These are phyloP conservation scores for Vireo griseus DNA, from an alignment of 2,797 vertebrate species.

Conservation along the genomic window DNA sequence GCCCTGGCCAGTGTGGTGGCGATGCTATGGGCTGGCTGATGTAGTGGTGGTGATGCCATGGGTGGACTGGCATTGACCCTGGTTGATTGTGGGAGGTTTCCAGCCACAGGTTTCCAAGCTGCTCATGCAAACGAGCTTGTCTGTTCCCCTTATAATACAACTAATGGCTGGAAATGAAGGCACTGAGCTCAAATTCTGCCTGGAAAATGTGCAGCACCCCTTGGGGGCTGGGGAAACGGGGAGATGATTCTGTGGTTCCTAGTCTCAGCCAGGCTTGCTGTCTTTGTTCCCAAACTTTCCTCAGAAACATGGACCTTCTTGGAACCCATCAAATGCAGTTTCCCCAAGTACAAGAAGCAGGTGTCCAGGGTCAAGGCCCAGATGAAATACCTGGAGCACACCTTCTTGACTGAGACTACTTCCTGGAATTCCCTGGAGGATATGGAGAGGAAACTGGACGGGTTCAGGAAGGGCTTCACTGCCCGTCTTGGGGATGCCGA, in stretches of 20 bases:
- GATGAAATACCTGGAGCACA: not conserved
- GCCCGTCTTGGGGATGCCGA: accelerated
- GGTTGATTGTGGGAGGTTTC: not conserved
- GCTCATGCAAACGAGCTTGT: not conserved
- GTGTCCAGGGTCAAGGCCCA: not conserved
- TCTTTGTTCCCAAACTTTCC: not conserved
- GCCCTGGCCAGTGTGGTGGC: not conserved
- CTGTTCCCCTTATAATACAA: not conserved
- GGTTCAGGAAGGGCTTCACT: not conserved
- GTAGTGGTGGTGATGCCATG: not conserved
- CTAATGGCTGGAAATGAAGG: not conserved
- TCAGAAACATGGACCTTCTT: not conserved
- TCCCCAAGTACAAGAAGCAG: not conserved
- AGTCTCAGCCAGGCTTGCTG: not conserved
- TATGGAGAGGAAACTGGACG: not conserved
- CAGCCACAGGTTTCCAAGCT: not conserved
- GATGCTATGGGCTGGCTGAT: not conserved
- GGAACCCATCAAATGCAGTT: not conserved
- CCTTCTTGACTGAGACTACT: accelerated
- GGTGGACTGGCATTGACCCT: not conserved
- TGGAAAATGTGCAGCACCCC: not conserved
- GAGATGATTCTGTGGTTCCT: not conserved
- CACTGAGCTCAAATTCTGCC: not conserved
- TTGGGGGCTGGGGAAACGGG: not conserved
- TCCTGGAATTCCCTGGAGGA: not conserved